Percentiles rank a stretch among this genome's conserved stretches.
Conservation (phyloP, 2,113 vertebrate species). For the Mystacornis crossleyi region DNA sequence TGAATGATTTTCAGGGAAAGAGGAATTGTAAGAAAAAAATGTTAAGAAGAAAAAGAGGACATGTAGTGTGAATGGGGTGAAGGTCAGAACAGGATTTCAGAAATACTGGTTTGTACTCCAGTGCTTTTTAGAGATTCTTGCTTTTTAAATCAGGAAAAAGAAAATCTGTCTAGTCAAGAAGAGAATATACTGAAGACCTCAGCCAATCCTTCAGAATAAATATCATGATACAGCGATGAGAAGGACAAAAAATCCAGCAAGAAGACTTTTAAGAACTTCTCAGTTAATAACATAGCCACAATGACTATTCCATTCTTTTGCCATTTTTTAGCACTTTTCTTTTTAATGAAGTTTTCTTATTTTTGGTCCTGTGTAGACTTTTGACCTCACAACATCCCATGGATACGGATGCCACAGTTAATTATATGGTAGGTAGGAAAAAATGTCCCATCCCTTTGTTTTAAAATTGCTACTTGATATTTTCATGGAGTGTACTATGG, state of each 20-base stretch:
- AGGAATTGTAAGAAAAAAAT: neutral
- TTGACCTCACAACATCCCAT: neutral
- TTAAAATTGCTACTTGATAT: neutral
- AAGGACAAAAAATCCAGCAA: neutral
- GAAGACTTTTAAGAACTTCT: neutral
- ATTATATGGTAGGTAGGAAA: neutral
- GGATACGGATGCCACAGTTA: neutral
- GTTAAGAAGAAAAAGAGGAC: neutral
- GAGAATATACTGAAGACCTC: neutral
- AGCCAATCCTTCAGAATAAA: neutral
- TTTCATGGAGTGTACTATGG: neutral
- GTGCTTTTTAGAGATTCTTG: neutral
- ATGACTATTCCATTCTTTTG: neutral
- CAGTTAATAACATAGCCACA: neutral
- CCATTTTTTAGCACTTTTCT: neutral
- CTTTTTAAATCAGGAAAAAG: neutral
- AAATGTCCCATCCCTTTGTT: neutral
- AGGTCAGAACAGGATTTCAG: slow-evolving; percentile 13
- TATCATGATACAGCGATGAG: neutral
- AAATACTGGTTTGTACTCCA: neutral
- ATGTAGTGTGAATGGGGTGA: neutral
- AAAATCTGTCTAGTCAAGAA: neutral
- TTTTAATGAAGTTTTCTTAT: neutral
- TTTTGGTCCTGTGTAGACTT: neutral
- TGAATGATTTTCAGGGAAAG: slow-evolving; percentile 4